Evolutionary conservation across 2,113 vertebrate species (phyloP).

Genomic region (Neodontobutis hainanensis): DNA sequence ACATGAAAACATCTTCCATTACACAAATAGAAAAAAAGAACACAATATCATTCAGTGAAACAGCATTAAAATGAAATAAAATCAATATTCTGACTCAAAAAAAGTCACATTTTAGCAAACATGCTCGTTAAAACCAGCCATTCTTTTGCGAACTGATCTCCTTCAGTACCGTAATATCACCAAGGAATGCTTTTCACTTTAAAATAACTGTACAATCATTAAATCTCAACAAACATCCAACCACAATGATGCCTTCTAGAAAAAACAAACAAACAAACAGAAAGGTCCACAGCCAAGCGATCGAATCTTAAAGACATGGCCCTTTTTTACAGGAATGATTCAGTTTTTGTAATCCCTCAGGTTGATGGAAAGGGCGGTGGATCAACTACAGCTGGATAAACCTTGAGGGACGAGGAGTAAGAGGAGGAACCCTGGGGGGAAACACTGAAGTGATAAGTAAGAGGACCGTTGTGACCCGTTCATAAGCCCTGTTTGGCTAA

Average conservation of each 20-base stretch:
- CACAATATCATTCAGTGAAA: conserved; percentile 47
- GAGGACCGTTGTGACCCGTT: conserved; percentile 55
- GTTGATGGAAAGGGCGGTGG: conserved; percentile 31
- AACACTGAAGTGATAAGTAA: background rate
- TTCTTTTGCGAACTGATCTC: conserved; percentile 22
- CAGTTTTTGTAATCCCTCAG: conserved; percentile 30
- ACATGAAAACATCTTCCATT: conserved; percentile 60
- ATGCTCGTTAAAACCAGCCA: conserved; percentile 49
- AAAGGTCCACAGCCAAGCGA: conserved; percentile 37
- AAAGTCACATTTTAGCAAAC: conserved; percentile 51
- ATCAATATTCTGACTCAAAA: conserved; percentile 19
- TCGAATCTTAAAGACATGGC: conserved; percentile 1
- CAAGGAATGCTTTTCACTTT: conserved; percentile 25
- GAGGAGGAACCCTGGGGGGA: background rate
- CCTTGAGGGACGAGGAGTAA: conserved; percentile 2
- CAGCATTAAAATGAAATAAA: conserved; percentile 21
- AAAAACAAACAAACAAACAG: conserved; percentile 24
- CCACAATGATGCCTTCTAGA: conserved; percentile 11
- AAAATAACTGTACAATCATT: conserved; percentile 54
- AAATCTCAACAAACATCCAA: conserved; percentile 45
- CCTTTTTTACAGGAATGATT: conserved; percentile 11
- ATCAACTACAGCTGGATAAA: conserved; percentile 36
- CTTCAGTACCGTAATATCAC: conserved; percentile 38
- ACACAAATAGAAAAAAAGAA: conserved; percentile 55
- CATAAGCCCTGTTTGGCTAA: conserved; percentile 96